Percentiles rank a stretch among this genome's conserved stretches.
Conservation (phyloP, 2,888 invertebrate species). For the Podotricha telesiphe region DNA sequence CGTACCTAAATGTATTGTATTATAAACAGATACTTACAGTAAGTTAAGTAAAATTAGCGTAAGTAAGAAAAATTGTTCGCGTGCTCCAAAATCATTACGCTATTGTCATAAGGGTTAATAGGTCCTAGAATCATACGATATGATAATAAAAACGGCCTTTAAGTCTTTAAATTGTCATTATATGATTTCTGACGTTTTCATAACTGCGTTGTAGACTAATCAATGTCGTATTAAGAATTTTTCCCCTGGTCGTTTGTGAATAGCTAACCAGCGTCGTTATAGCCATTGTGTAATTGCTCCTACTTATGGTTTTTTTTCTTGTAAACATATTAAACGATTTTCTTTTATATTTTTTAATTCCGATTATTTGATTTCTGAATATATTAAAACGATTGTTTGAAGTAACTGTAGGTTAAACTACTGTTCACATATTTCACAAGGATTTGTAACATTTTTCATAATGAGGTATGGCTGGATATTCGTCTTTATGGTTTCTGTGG, state of each 20-base stretch:
- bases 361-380: no score
- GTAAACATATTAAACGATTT: constrained; percentile 54
- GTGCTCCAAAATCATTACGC: constrained; percentile 74
- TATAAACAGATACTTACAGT: constrained; percentile 4
- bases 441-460: no score
- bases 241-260: constrained; percentile 79
- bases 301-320: constrained; percentile 67
- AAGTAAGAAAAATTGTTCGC: constrained; percentile 69
- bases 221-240: constrained; percentile 82
- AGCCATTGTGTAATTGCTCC: constrained; percentile 76
- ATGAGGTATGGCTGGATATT: no score
- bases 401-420: constrained; percentile 40
- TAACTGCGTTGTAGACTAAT: constrained; percentile 70
- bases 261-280: constrained; percentile 72
- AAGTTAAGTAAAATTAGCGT: constrained; percentile 6
- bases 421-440: background rate
- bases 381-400: constrained; percentile 53
- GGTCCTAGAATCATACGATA: constrained; percentile 82
- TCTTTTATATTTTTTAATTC: no score
- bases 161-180: constrained; percentile 84
- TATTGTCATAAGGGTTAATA: constrained; percentile 83
- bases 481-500: no score
- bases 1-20: background rate
- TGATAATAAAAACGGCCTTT: constrained; percentile 83
- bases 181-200: constrained; percentile 66